Conservation (phyloP, 2,113 vertebrate genomes). For the Apodemus speciosus region DNA sequence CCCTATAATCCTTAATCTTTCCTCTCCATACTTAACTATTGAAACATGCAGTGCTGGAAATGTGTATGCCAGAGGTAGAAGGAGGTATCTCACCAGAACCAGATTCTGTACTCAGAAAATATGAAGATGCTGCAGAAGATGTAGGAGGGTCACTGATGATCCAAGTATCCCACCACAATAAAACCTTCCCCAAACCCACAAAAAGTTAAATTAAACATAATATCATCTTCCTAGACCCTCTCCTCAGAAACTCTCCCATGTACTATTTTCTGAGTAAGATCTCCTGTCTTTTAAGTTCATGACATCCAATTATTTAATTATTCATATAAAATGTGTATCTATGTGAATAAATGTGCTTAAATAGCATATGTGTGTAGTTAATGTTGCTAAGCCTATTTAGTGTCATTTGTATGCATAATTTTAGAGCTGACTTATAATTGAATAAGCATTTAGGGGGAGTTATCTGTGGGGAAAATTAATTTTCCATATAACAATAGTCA, state of each 20-base stretch:
- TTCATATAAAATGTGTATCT: background rate
- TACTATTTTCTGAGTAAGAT: background rate
- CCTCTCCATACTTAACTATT: slow-evolving; percentile 84
- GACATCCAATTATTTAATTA: background rate
- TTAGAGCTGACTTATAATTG: background rate
- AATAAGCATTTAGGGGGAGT: background rate
- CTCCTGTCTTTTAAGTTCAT: background rate
- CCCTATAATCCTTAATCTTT: slow-evolving; percentile 81
- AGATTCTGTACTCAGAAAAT: slow-evolving; percentile 91
- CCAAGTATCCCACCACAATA: slow-evolving; percentile 9
- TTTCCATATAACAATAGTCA: background rate
- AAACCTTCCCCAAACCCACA: slow-evolving; percentile 15
- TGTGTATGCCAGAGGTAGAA: slow-evolving; percentile 94
- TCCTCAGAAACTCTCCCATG: background rate
- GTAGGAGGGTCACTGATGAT: slow-evolving; percentile 75
- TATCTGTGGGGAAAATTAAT: background rate
- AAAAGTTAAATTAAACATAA: background rate
- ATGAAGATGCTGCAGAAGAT: slow-evolving; percentile 93
- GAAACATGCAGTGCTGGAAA: slow-evolving; percentile 94
- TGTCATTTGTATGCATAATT: background rate
- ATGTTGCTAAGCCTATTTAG: background rate
- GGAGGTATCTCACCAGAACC: slow-evolving; percentile 92
- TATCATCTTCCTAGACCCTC: background rate
- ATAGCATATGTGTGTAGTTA: background rate
- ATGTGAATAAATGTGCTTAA: background rate